phyloP scores from a whole-genome alignment of 2,797 vertebrate genomes.

The Acridotheres tristis region DNA sequence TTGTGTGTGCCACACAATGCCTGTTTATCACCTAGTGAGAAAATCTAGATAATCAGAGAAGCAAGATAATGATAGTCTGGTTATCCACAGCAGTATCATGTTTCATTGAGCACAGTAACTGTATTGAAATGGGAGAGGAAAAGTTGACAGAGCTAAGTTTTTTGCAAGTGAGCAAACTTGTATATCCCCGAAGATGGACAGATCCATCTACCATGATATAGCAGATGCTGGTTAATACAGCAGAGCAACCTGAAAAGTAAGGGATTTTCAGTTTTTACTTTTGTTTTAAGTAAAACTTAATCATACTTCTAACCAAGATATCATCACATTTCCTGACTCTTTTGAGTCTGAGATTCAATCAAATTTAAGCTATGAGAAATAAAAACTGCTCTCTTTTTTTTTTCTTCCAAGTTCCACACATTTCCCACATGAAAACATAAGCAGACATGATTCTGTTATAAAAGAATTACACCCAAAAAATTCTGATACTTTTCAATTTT shows the following conservation, averaged over 20 bases:
- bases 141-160: background rate
- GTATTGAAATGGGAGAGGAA: background rate
- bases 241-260: background rate
- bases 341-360: background rate
- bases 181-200: background rate
- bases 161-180: background rate
- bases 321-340: background rate
- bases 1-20: background rate
- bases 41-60: background rate
- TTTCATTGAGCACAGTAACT: background rate
- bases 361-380: background rate
- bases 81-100: background rate
- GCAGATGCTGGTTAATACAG: background rate
- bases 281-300: background rate
- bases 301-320: background rate
- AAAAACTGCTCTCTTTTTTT: background rate
- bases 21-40: background rate
- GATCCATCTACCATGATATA: background rate
- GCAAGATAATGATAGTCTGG: background rate
- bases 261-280: background rate
- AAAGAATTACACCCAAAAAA: background rate
- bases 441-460: background rate
- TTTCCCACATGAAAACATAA: background rate
- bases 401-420: background rate
- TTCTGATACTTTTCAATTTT: background rate